Base-by-base conservation (phyloP, 2,113 vertebrate genomes). In the Gambusia holbrooki region DNA sequence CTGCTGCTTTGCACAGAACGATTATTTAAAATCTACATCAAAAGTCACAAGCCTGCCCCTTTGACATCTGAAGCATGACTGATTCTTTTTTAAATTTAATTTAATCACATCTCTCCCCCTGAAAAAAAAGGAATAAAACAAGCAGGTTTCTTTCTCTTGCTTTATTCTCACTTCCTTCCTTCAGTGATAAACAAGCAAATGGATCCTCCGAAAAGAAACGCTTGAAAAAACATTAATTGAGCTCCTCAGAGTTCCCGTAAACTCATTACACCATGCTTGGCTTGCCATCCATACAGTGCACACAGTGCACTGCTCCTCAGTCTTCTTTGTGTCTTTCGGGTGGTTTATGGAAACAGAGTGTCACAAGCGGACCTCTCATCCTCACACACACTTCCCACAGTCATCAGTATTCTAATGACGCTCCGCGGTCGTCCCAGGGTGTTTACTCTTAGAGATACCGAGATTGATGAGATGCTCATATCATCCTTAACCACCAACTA, bases 401-500 rank as follows among this genome's bases (percentile, higher is more conserved):
- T 90, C 85, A 88, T 93, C 92, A 93, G 88, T 88, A 93, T 91
- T 93, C 93, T 93, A 94, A 94, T 92, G 92, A 93, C 89, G 94
- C 92, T 88, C 91, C 83, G 78, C 84, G 73, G 80, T 85, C 76
- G 62, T 91, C 91, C 87, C 84, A 63, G 83, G 80, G 82, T 93
- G 93, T 93, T 93, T 94, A 93, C 93, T 95, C 93, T 94, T 93
- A 93, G 90, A 92, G 93, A 92, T 89, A 83, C 82, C 71, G 90
- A 94, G 93, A 94, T 93, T 94, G 94, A 95, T 94, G 94, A 94
- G 93, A 91, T 80, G 89, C 92, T 94, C 88, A 89, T 89, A 92
- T 93, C 92, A 87, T 93, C 92, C 92, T 94, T 94, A 94, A 94
- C 94, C 92, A 94, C 94, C 93, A 94, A 94, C 92, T 94, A 94